Evolutionary conservation across 2,113 vertebrate species (phyloP), one percentile per base, ranked within the genome.

Genomic region (Terrapene triunguis): DNA sequence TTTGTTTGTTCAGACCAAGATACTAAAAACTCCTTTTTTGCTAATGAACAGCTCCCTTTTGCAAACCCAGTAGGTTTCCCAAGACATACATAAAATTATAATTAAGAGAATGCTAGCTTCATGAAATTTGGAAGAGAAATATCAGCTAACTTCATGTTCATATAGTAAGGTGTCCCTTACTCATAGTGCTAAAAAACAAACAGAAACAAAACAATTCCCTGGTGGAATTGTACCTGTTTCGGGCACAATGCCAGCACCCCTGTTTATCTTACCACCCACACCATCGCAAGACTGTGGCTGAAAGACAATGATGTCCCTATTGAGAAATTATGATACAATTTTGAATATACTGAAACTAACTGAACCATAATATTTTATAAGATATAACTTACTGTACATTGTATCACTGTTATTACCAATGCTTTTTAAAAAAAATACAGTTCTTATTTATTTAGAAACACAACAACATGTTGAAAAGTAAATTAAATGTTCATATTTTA

Each of bases 91-190:
- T 78, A 44, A 78, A 78, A 47, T 78, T 47, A 78, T 27, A 76
- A 76, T 76, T 42, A 42, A n/a, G 25, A 47, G 42, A 78, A 78
- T 42, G 2, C 42, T 47, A 78, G 42, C 25, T 27, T 78, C 42
- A 16, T 78, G 42, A 78, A 72, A 29, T 78, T 27, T 76, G 42
- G 47, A 78, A 27, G 24, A 76, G 38, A 44, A 25, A 27, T 21
- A 78, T 47, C 42, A 78, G 25, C 11, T 44, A 78, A 29, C 25
- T 78, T 47, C 7, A 24, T 42, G 10, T 25, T 76, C 24, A 76
- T 13, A 17, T 8, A 10, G 16, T 1, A 1, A 74, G 82, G 47
- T 2, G 0, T 21, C 85, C 19, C 32, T 65, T 74, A 2, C 2
- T 59, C 16, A 90, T 13, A 78, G 44, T 13, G 13, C 74, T 78